A percentile compares a stretch with the other conserved stretches of the same genome.
phyloP scores from a whole-genome alignment of 2,888 invertebrate genomes.

The Acleris laterana region DNA sequence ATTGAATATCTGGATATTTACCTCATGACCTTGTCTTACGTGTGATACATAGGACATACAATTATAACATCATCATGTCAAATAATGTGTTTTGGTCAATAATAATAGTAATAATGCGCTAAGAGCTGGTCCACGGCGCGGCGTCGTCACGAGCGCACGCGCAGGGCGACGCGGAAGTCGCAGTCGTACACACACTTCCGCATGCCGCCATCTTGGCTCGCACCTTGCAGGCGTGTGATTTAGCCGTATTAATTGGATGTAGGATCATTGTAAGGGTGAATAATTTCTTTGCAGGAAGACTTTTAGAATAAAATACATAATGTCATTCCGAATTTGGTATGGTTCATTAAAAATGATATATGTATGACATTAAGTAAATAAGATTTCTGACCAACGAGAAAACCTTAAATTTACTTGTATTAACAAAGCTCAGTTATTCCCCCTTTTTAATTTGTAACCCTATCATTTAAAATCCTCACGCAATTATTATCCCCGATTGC shows the following conservation, averaged over 20 bases:
- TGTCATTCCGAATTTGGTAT: no score
- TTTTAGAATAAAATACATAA: no score
- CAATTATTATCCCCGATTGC: slow-evolving; percentile 2
- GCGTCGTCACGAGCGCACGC: slow-evolving; percentile 76
- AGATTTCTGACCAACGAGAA: no score
- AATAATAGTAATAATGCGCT: slow-evolving; percentile 26
- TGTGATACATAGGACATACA: not conserved
- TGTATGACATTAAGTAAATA: no score
- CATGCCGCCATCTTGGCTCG: slow-evolving; percentile 81
- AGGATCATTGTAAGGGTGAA: slow-evolving; percentile 39
- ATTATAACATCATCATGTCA: slow-evolving; percentile 19
- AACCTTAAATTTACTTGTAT: no score
- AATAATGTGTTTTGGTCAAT: slow-evolving; percentile 20
- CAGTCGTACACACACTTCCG: slow-evolving; percentile 76
- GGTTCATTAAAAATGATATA: no score
- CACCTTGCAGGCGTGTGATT: slow-evolving; percentile 59
- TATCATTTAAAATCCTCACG: slow-evolving; percentile 10
- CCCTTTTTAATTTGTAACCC: not conserved
- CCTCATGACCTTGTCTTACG: no score
- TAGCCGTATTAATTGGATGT: slow-evolving; percentile 43
- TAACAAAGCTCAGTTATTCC: no score
- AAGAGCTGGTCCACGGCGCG: slow-evolving; percentile 47
- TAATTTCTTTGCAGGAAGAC: not conserved
- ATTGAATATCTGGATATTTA: no score
- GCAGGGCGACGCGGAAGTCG: slow-evolving; percentile 80